Base-by-base conservation (phyloP, 1,140 invertebrate genomes). In the Heliconius melpomene region DNA sequence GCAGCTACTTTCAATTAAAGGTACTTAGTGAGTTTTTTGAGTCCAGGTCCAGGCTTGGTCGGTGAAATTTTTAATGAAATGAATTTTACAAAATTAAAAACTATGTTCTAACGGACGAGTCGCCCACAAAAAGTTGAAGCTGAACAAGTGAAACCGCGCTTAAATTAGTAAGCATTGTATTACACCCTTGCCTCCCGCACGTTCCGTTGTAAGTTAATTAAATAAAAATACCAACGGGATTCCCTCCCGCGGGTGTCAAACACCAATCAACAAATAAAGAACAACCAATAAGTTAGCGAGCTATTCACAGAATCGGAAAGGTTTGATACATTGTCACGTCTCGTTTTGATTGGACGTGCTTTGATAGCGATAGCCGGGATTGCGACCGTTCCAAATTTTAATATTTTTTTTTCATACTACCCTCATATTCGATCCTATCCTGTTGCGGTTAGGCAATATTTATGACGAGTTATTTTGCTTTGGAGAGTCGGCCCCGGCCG, bases 281-380 rank as follows among this genome's bases (percentile, higher is more conserved):
- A 90, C 85, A 86, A 90, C 89, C 90, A 92, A 92, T 93, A 94
- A 94, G 89, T 93, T 92, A 92, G 89, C 90, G 84, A 84, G 85
- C 86, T 87, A 92, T 91, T 91, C 90, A 91, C 83, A 87, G 87
- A 89, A 91, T 91, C 90, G 88, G 86, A 92, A 91, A 92, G 91
- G 89, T 89, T 87, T 90, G 88, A 92, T 92, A 92, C 91, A 90
- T 91, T 93, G 91, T 93, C 91, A 93, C 91, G 91, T 90, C 90
- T 87, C 91, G 90, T 87, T 94, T 92, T 91, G 90, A 94, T 93
- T 93, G 91, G 89, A 94, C 93, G 93, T 94, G 93, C 93, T 93
- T 91, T 93, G 93, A 91, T 92, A 93, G 85, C 89, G 93, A 93
- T 93, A 93, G 88, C 88, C 84, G 84, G 91, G 93, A 92, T 93